Evolutionary conservation across 2,888 invertebrate genomes (phyloP), one percentile per base, ranked within the genome.

Genomic region (Coenonympha glycerion): DNA sequence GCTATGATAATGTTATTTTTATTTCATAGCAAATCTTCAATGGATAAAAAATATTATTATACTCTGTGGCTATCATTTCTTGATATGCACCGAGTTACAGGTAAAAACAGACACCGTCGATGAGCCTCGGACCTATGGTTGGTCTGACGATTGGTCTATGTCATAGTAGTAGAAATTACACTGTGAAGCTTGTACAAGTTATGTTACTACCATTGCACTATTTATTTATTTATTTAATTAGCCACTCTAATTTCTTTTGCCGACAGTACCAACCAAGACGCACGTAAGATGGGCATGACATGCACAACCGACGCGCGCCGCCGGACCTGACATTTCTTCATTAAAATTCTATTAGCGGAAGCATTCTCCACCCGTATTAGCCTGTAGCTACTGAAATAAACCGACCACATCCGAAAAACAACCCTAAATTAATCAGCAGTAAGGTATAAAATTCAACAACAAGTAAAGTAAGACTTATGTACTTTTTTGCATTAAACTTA

Each of bases 341-440:
- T 87, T 86, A 87, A 85, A 84, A 84, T 84, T 85, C 85, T 87
- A 87, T 86, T 87, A 87, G 79, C 83, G 72, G 84, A 82, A 84
- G 86, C 86, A 83, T 85, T 86, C 85, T 81, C 74, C 69, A 65
- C 62, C 68, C 63, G 62, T 62, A 60, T 56, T 62, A 51, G 56
- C 53, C 56, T 47, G 47, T 60, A 63, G 61, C 49, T 46, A 36
- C 55, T 36, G 21, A 39, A 42, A 46, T 9, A 2, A 49, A 22
- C 53, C 50, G 50, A 47, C 13, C 3, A 16, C 56, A 62, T 34
- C 16, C 31, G 21, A 68, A 68, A 63, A 54, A 28, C n/a, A 16
- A 63, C 59, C 46, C 51, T 67, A 66, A 24, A 0, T 21, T 0
- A 0, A 11, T 11, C 4, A 1, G 0, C 9, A 18, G 26, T 52